Conservation (phyloP, 2,113 vertebrate species). For the Nycticebus coucang region DNA sequence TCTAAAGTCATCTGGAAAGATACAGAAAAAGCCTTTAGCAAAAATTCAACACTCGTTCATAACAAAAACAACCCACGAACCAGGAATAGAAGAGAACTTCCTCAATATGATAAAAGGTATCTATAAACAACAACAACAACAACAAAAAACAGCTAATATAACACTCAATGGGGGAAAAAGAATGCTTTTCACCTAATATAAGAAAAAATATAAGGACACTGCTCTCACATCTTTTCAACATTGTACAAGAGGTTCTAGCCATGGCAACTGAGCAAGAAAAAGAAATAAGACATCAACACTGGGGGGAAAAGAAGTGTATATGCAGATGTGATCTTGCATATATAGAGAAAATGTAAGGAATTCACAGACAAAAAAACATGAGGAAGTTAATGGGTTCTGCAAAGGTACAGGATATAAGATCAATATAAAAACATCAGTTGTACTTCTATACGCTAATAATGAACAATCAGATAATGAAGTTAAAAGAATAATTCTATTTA, state of each 20-base stretch:
- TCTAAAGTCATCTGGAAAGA: not conserved
- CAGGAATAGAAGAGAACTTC: not conserved
- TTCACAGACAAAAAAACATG: not conserved
- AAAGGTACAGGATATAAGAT: not conserved
- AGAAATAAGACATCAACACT: not conserved
- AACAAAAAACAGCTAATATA: not conserved
- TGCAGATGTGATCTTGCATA: not conserved
- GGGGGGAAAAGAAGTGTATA: not conserved
- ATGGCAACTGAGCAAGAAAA: not conserved
- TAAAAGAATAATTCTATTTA: not conserved
- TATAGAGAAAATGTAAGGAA: not conserved
- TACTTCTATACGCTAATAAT: not conserved
- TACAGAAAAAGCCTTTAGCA: not conserved
- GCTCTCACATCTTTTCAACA: not conserved
- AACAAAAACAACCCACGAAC: not conserved
- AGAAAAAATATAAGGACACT: not conserved
- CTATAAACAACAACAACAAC: not conserved
- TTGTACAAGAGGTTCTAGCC: not conserved
- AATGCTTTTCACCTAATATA: not conserved
- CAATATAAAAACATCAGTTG: not conserved
- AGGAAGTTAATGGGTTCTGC: not conserved
- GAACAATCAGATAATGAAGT: not conserved
- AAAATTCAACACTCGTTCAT: not conserved
- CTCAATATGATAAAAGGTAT: not conserved
- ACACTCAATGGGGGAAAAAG: not conserved